A percentile compares a stretch with the other conserved stretches of the same genome.
phyloP scores from a whole-genome alignment of 2,113 vertebrate species.

The Aythya baeri region DNA sequence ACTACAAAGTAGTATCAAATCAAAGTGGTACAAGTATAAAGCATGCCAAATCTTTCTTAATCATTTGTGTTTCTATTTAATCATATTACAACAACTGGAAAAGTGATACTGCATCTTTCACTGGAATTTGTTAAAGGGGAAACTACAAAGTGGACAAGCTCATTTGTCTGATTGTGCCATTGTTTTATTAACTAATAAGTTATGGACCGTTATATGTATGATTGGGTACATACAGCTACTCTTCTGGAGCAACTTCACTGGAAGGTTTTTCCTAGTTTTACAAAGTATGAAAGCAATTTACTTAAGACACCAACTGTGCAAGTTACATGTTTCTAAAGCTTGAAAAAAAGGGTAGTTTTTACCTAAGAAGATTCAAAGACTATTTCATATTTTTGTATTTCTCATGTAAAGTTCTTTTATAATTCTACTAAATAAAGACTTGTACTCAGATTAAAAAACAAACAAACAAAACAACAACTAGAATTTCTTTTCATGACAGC shows the following conservation, averaged over 20 bases:
- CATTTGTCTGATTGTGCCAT: slow-evolving; percentile 50
- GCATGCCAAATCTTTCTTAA: slow-evolving; percentile 53
- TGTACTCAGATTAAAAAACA: slow-evolving; percentile 22
- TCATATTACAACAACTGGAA: slow-evolving; percentile 45
- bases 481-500: background rate
- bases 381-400: slow-evolving; percentile 80
- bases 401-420: slow-evolving; percentile 76
- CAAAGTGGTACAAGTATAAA: slow-evolving; percentile 63
- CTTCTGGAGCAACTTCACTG: slow-evolving; percentile 34
- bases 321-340: slow-evolving; percentile 71
- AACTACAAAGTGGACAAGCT: slow-evolving; percentile 7
- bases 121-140: background rate
- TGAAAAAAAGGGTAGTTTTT: slow-evolving; percentile 32
- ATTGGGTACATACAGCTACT: background rate
- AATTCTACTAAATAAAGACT: slow-evolving; percentile 71
- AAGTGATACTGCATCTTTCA: slow-evolving; percentile 63
- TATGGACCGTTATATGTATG: slow-evolving; percentile 2
- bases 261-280: slow-evolving; percentile 53
- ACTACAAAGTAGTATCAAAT: slow-evolving; percentile 59
- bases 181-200: slow-evolving; percentile 61
- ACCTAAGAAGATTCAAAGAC: slow-evolving; percentile 46
- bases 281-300: slow-evolving; percentile 61
- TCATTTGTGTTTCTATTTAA: background rate
- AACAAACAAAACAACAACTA: slow-evolving; percentile 32
- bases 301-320: slow-evolving; percentile 46